A percentile compares a stretch with the other conserved stretches of the same genome.
phyloP scores from a whole-genome alignment of 2,113 vertebrate genomes.

The Neomonachus schauinslandi region DNA sequence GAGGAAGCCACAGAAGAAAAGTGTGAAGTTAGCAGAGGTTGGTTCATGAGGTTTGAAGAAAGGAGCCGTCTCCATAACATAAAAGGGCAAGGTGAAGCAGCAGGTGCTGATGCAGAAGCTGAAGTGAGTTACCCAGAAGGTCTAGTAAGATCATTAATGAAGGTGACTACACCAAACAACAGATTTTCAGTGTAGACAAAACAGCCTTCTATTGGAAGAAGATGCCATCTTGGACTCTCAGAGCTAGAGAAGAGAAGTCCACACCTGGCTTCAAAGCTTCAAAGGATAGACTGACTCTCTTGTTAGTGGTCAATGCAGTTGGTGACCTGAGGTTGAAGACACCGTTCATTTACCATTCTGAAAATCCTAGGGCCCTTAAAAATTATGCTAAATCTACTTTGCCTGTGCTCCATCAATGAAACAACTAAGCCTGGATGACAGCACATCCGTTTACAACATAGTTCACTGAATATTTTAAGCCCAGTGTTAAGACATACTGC shows the following conservation, averaged over 20 bases:
- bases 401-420: not conserved
- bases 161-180: not conserved
- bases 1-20: not conserved
- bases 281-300: not conserved
- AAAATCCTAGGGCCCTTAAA: not conserved
- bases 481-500: not conserved
- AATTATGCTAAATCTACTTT: not conserved
- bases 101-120: not conserved
- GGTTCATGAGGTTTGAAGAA: not conserved
- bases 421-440: not conserved
- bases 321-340: not conserved
- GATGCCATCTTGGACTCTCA: not conserved
- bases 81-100: not conserved
- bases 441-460: not conserved
- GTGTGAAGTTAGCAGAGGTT: not conserved
- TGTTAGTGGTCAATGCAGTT: not conserved
- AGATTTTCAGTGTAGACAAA: not conserved
- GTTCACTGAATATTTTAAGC: not conserved
- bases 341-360: not conserved
- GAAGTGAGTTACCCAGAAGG: not conserved
- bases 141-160: not conserved
- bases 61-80: not conserved
- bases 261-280: not conserved
- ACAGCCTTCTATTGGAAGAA: not conserved
- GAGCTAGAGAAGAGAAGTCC: not conserved